phyloP scores from a whole-genome alignment of 1,140 invertebrate species.

The Drosophila kurseongensis region DNA sequence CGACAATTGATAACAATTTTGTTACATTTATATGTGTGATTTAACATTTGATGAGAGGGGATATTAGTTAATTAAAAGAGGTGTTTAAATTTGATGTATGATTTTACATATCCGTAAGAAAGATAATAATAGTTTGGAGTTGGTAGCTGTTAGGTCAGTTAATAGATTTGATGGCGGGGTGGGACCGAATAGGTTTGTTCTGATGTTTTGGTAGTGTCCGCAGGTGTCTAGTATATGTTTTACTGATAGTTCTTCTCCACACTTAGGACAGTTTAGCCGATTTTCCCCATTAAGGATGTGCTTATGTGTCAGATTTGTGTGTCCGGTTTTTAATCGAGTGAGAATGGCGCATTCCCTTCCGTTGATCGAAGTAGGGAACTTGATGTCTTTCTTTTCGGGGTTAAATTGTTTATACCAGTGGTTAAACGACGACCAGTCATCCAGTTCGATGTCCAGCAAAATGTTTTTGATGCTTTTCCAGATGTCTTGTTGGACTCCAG shows the following conservation, averaged over 20 bases:
- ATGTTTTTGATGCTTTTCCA: constrained; percentile 14
- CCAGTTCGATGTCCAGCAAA: background rate
- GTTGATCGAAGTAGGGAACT: background rate
- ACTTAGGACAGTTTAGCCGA: constrained; percentile 1
- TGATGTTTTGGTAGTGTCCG: background rate
- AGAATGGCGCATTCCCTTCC: constrained; percentile 3
- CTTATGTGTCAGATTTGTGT: constrained; percentile 8
- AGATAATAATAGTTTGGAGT: constrained; percentile 2
- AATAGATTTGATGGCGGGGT: constrained; percentile 10
- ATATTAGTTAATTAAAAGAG: no score
- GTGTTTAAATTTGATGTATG: background rate
- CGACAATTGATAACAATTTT: constrained; percentile 1
- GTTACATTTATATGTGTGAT: no score
- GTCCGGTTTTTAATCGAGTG: no score
- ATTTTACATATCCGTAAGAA: background rate
- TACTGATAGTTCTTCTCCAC: constrained; percentile 13
- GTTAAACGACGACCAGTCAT: background rate
- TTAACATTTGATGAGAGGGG: no score
- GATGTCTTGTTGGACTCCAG: constrained; percentile 6
- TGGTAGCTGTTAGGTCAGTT: constrained; percentile 1
- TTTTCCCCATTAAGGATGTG: constrained; percentile 8
- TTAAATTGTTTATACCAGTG: constrained; percentile 1
- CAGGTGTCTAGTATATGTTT: constrained; percentile 2
- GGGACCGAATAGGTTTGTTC: constrained; percentile 1
- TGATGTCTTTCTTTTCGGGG: background rate